These are phyloP conservation scores for Stegophylla sp. DNA, from an alignment of 2,888 invertebrate species.

Conservation along the genomic window DNA sequence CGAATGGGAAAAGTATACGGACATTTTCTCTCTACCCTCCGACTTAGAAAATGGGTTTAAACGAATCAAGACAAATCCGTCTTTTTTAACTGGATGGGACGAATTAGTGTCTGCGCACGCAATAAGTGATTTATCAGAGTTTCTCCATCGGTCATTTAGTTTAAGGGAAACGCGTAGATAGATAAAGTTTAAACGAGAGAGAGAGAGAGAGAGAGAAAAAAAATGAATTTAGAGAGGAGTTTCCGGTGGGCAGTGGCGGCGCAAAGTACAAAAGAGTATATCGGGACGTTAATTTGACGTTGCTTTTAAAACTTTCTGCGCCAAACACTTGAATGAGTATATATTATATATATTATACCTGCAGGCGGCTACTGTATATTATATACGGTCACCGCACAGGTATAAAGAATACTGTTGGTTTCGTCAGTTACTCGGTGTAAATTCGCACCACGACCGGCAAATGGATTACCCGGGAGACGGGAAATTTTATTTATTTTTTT, in stretches of 20 bases:
- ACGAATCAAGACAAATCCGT: slow-evolving; percentile 52
- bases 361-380: too few relatives aligned
- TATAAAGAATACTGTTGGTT: slow-evolving; percentile 15
- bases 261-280: slow-evolving; percentile 1
- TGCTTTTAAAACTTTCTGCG: slow-evolving; percentile 48
- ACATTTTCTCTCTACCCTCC: slow-evolving; percentile 2
- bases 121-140: slow-evolving; percentile 54
- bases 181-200: slow-evolving; percentile 20
- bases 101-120: slow-evolving; percentile 40
- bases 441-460: neutral
- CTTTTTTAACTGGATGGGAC: slow-evolving; percentile 49
- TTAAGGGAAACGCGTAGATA: neutral
- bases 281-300: slow-evolving; percentile 37
- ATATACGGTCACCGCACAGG: neutral
- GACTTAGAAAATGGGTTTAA: slow-evolving; percentile 18
- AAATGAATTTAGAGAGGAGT: slow-evolving; percentile 19
- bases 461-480: slow-evolving; percentile 1
- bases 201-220: neutral
- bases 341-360: neutral
- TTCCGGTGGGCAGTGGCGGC: neutral
- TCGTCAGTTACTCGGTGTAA: neutral
- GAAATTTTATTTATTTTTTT: too few relatives aligned
- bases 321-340: neutral
- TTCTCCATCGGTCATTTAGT: slow-evolving; percentile 57
- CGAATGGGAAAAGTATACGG: slow-evolving; percentile 20